A percentile compares a stretch with the other conserved stretches of the same genome.
These are phyloP conservation scores for Tetragonula clypearis DNA, from an alignment of 1,140 invertebrate genomes.

Conservation along the genomic window DNA sequence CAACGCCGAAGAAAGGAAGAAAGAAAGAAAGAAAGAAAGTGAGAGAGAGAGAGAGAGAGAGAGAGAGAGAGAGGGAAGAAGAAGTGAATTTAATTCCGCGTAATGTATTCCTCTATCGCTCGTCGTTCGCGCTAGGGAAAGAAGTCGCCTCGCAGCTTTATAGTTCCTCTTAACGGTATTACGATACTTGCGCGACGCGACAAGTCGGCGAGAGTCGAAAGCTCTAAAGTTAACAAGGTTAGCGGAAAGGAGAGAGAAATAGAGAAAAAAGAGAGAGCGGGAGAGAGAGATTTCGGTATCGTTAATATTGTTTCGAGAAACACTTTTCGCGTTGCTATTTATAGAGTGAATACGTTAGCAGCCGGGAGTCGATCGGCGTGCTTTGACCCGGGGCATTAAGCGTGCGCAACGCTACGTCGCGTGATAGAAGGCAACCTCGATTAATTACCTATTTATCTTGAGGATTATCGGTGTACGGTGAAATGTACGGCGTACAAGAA, in stretches of 20 bases:
- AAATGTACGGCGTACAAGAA: slow-evolving; percentile 44
- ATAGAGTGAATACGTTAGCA: slow-evolving; percentile 19
- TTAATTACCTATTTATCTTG: slow-evolving; percentile 53
- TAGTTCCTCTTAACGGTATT: slow-evolving; percentile 4
- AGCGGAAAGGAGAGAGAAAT: not conserved
- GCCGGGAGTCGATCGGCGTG: slow-evolving; percentile 28
- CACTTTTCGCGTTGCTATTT: slow-evolving; percentile 26
- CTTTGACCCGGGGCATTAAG: slow-evolving; percentile 47
- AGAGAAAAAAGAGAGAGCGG: too few species aligned
- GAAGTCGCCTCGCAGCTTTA: not conserved
- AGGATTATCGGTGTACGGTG: slow-evolving; percentile 52
- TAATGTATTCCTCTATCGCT: not conserved
- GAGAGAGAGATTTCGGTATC: not conserved
- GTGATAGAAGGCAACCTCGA: slow-evolving; percentile 51
- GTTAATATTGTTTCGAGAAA: slow-evolving; percentile 45
- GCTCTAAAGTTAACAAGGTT: slow-evolving; percentile 21
- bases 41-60: too few species aligned
- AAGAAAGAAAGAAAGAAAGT: too few species aligned
- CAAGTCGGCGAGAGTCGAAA: slow-evolving; percentile 10
- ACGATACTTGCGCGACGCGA: not conserved
- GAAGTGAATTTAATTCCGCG: not conserved
- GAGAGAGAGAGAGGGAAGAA: too few species aligned
- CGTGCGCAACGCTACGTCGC: slow-evolving; percentile 44
- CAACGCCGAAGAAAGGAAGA: not conserved
- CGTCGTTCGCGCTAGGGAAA: not conserved